Evolutionary conservation across 2,888 invertebrate species (phyloP).

Genomic region (Tetramorium bicarinatum): DNA sequence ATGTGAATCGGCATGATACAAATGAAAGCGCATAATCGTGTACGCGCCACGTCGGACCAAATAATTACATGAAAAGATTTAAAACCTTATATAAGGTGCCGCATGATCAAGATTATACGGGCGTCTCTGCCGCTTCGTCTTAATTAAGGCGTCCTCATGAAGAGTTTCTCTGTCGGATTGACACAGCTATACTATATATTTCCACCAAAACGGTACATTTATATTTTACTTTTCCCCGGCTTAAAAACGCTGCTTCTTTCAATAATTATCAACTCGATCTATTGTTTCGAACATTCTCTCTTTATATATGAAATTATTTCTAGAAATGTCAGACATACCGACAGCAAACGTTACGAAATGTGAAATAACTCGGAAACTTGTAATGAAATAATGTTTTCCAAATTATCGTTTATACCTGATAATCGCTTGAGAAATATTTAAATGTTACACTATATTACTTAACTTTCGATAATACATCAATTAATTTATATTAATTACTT

Average conservation of each 20-base stretch:
- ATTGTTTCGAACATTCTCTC: neutral
- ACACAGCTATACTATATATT: neutral
- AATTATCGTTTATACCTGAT: neutral
- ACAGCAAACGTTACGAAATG: neutral
- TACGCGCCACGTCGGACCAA: neutral
- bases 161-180: slow-evolving; percentile 33
- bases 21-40: slow-evolving; percentile 18
- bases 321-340: neutral
- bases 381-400: neutral
- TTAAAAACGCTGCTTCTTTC: neutral
- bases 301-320: neutral
- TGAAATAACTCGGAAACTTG: neutral
- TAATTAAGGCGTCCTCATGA: slow-evolving; percentile 60
- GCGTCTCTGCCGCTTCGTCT: slow-evolving; percentile 52
- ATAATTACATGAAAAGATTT: slow-evolving; percentile 41
- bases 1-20: slow-evolving; percentile 18
- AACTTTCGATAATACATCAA: neutral
- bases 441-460: neutral
- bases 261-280: neutral
- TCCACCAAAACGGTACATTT: slow-evolving; percentile 4
- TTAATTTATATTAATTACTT: slow-evolving; percentile 16
- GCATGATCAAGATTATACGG: slow-evolving; percentile 29
- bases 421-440: neutral
- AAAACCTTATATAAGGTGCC: slow-evolving; percentile 29
- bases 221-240: slow-evolving; percentile 8